These are phyloP conservation scores for Limenitis arthemis DNA, from an alignment of 2,888 invertebrate species.

Conservation along the genomic window DNA sequence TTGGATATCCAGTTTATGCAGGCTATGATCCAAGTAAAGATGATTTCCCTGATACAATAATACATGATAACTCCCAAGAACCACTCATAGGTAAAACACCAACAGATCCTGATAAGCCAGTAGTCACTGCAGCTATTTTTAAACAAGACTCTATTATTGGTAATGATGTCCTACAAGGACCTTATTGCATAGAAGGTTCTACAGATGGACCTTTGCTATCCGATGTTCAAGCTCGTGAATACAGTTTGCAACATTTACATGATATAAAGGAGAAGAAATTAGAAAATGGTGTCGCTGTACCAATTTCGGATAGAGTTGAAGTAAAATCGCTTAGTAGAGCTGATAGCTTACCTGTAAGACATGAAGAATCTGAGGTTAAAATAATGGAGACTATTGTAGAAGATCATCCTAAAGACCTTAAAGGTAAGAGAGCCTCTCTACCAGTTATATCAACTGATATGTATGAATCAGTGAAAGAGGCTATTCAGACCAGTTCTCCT, in stretches of 20 bases:
- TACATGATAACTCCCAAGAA: conserved; percentile 61
- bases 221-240: conserved; percentile 63
- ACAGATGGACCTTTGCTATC: conserved; percentile 65
- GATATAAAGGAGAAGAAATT: conserved; percentile 53
- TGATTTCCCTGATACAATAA: conserved; percentile 45
- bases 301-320: conserved; percentile 44
- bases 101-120: conserved; percentile 73
- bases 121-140: conserved; percentile 79
- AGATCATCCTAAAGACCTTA: conserved; percentile 47
- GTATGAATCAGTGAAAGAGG: conserved; percentile 71
- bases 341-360: conserved; percentile 70
- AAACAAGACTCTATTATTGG: conserved; percentile 74
- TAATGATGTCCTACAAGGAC: conserved; percentile 54
- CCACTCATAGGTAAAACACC: conserved; percentile 62
- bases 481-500: conserved; percentile 66
- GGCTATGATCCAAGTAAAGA: conserved; percentile 68
- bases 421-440: conserved; percentile 55
- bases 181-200: conserved; percentile 65
- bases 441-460: conserved; percentile 63
- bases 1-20: conserved; percentile 77
- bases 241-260: conserved; percentile 56
- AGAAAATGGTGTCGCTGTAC: conserved; percentile 53
- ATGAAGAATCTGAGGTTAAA: conserved; percentile 48
- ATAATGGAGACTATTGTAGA: conserved; percentile 53
- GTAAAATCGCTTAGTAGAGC: conserved; percentile 52